Evolutionary conservation across 2,113 vertebrate genomes (phyloP), one percentile per base, ranked within the genome.

Genomic region (Chaetops frenatus): DNA sequence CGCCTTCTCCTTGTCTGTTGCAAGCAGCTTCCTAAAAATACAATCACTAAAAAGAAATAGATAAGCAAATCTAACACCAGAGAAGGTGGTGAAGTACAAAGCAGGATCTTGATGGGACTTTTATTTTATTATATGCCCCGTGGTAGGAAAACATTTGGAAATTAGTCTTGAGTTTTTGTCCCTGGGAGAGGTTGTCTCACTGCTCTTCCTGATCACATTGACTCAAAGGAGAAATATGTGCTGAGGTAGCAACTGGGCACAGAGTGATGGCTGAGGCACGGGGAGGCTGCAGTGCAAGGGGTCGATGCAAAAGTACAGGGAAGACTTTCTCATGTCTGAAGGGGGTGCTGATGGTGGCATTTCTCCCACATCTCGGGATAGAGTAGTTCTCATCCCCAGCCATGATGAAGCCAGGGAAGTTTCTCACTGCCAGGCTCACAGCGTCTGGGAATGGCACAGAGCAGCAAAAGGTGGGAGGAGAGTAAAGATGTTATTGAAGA

Each of bases 251-350:
- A 7, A 17, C 21, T 2, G 2, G 38, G 36, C 58, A 38, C 1
- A 2, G 44, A 61, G 45, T 0, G 0, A 58, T 28, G 51, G n/a
- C 62, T 47, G 54, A 53, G 48, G 42, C 7, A 7, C 0, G 0
- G 1, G 2, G 36, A 42, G n/a, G 27, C 47, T 48, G n/a, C 42
- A 18, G 15, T 1, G 1, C 28, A 12, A 69, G 44, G 22, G 24
- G 5, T 42, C 1, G 3, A 3, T 56, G 35, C 28, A 71, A 36
- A 60, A 2, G 3, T 9, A 29, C 9, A 17, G 67, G 44, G 81
- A 17, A 45, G 24, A 35, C 33, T 78, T 36, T 47, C 33, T 60
- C 6, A 3, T 33, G 24, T 10, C 38, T 0, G 0, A 38, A 16
- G 33, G 2, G 4, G 3, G 2, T 86, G 38, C 47, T 2, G 6